These are phyloP conservation scores for Triplophysa yarkandensis DNA, from an alignment of 2,797 vertebrate genomes.

Conservation along the genomic window DNA sequence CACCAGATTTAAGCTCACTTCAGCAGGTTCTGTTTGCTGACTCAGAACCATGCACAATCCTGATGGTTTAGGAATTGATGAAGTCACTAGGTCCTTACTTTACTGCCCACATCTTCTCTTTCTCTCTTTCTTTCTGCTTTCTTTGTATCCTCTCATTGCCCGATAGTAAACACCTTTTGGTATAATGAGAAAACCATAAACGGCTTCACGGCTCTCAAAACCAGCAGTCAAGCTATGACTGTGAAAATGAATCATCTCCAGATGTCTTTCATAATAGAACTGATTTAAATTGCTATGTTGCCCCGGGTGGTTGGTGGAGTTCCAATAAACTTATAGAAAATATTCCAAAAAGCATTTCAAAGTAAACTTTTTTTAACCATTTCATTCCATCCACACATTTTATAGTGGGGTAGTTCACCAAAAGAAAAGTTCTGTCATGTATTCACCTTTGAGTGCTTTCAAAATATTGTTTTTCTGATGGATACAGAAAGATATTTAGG, in stretches of 20 bases:
- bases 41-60: not conserved
- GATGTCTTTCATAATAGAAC: constrained; percentile 44
- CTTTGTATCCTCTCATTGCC: constrained; percentile 14
- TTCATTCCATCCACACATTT: too few species aligned
- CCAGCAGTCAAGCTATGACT: constrained; percentile 29
- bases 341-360: not conserved
- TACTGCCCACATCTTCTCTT: constrained; percentile 11
- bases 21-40: constrained; percentile 25
- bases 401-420: too few species aligned
- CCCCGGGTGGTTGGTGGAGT: not conserved
- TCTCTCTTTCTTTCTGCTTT: constrained; percentile 17
- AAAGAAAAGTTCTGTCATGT: too few species aligned
- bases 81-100: constrained; percentile 19
- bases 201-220: constrained; percentile 37
- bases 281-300: constrained; percentile 24
- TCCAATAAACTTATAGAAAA: not conserved
- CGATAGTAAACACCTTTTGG: constrained; percentile 17
- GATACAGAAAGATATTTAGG: too few species aligned
- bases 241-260: constrained; percentile 29
- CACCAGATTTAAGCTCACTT: constrained; percentile 32
- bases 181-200: constrained; percentile 43
- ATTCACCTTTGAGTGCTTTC: too few species aligned
- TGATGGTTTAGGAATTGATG: not conserved
- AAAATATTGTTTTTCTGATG: too few species aligned
- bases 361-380: too few species aligned